Evolutionary conservation across 2,888 invertebrate species (phyloP).

Genomic region (Lottia scabra): DNA sequence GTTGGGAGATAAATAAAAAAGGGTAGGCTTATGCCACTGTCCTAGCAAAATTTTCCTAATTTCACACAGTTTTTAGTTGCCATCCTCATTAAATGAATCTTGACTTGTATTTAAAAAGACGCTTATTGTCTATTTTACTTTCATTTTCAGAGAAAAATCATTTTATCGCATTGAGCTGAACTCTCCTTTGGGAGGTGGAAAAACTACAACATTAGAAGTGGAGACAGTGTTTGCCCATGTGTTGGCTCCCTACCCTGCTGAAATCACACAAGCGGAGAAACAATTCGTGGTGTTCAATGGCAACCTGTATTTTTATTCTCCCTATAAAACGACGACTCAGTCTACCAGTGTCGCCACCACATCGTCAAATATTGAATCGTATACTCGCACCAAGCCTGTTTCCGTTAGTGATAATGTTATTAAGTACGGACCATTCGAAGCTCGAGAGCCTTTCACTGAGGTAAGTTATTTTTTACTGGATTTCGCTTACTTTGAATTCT

Average conservation of each 20-base stretch:
- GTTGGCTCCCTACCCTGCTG: conserved; percentile 85
- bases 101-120: too few relatives aligned
- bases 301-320: conserved; percentile 85
- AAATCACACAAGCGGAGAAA: conserved; percentile 92
- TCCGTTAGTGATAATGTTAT: conserved; percentile 83
- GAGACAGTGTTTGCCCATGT: conserved; percentile 80
- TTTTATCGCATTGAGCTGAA: conserved; percentile 61
- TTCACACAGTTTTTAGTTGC: too few relatives aligned
- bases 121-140: background rate
- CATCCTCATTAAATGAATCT: too few relatives aligned
- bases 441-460: conserved; percentile 75
- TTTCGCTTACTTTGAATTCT: too few relatives aligned
- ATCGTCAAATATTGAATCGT: conserved; percentile 79
- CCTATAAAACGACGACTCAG: conserved; percentile 84
- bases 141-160: conserved; percentile 38
- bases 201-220: conserved; percentile 59
- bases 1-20: too few relatives aligned
- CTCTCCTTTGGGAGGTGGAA: conserved; percentile 57
- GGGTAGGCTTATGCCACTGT: too few relatives aligned
- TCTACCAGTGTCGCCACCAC: conserved; percentile 84
- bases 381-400: conserved; percentile 65
- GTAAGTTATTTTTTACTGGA: conserved; percentile 43
- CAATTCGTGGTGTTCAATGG: conserved; percentile 91
- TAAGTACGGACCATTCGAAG: conserved; percentile 89
- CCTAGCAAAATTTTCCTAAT: too few relatives aligned